phyloP scores from a whole-genome alignment of 2,888 invertebrate species.

The Dyspetes luteomarginatus region DNA sequence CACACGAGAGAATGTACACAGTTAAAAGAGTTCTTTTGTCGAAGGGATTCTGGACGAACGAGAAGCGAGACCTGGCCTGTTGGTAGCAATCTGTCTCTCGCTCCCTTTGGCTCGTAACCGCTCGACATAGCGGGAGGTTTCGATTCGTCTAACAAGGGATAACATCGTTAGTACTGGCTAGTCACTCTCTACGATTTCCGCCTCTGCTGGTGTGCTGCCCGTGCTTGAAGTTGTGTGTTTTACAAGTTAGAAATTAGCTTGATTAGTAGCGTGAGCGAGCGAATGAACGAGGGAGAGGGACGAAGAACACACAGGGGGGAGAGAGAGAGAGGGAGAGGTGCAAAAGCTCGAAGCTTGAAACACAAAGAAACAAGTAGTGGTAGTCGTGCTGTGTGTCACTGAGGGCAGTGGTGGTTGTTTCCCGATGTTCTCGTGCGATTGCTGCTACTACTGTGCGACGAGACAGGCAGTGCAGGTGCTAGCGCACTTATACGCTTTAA shows the following conservation, averaged over 20 bases:
- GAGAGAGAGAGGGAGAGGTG: neutral
- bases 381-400: constrained; percentile 17
- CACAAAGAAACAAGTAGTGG: constrained; percentile 1
- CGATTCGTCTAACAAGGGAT: constrained; percentile 82
- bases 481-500: constrained; percentile 15
- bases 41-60: neutral
- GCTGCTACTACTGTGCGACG: constrained; percentile 2
- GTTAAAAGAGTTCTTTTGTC: constrained; percentile 38
- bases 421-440: constrained; percentile 31
- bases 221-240: constrained; percentile 80
- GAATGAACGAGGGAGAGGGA: constrained; percentile 68
- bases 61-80: constrained; percentile 47
- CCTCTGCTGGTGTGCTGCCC: constrained; percentile 63
- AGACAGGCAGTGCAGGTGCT: neutral
- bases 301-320: neutral
- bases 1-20: constrained; percentile 9
- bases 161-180: constrained; percentile 80
- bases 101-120: constrained; percentile 52
- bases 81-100: constrained; percentile 43
- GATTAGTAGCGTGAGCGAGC: constrained; percentile 78
- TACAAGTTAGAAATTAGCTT: constrained; percentile 83
- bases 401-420: constrained; percentile 24
- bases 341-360: constrained; percentile 39
- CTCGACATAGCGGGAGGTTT: constrained; percentile 76
- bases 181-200: constrained; percentile 51